These are phyloP conservation scores for Daboia siamensis DNA, from an alignment of 2,113 vertebrate species.

Conservation along the genomic window DNA sequence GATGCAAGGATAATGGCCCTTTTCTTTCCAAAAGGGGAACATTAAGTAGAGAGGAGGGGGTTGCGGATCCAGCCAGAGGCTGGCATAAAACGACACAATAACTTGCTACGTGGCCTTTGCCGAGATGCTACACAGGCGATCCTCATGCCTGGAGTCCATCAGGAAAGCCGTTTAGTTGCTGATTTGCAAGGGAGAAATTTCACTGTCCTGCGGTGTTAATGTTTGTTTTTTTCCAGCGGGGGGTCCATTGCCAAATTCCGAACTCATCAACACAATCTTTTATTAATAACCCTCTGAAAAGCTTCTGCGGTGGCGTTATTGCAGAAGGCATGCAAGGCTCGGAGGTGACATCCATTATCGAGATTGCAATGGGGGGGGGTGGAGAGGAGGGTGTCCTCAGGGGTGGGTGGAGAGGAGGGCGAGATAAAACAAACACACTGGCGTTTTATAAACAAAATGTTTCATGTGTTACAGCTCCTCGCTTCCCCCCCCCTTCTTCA, in stretches of 20 bases:
- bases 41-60: slow-evolving; percentile 11
- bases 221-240: slow-evolving; percentile 73
- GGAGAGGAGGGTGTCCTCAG: background rate
- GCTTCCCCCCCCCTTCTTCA: slow-evolving; percentile 61
- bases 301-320: slow-evolving; percentile 70
- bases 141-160: slow-evolving; percentile 58
- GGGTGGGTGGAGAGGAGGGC: slow-evolving; percentile 34
- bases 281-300: slow-evolving; percentile 77
- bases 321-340: slow-evolving; percentile 70
- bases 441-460: slow-evolving; percentile 77
- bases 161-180: slow-evolving; percentile 69
- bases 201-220: slow-evolving; percentile 70
- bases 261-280: slow-evolving; percentile 83
- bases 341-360: slow-evolving; percentile 76
- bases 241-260: slow-evolving; percentile 80
- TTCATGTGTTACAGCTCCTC: slow-evolving; percentile 70
- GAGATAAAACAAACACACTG: slow-evolving; percentile 71
- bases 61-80: slow-evolving; percentile 46
- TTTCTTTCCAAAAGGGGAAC: slow-evolving; percentile 32
- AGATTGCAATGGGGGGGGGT: slow-evolving; percentile 64
- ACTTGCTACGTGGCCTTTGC: slow-evolving; percentile 56
- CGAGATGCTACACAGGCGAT: slow-evolving; percentile 28
- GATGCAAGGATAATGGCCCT: slow-evolving; percentile 47
- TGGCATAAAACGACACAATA: slow-evolving; percentile 55
- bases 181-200: slow-evolving; percentile 70